Conservation (phyloP, 2,888 invertebrate genomes). For the Eupeodes luniger region DNA sequence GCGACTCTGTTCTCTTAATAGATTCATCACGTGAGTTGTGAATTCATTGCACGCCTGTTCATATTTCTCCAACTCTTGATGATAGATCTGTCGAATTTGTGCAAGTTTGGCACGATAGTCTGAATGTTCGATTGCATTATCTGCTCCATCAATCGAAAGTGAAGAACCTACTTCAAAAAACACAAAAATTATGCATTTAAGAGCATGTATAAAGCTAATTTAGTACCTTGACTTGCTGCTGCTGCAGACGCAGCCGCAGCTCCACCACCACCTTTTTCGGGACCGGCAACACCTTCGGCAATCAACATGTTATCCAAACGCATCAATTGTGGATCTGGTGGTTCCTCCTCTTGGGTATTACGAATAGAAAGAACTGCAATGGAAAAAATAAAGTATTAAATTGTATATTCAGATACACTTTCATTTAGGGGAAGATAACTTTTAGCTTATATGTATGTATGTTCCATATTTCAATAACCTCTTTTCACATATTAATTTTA, state of each 20-base stretch:
- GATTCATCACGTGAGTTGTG: constrained; percentile 99
- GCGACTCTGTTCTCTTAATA: constrained; percentile 97
- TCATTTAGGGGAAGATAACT: too few species aligned
- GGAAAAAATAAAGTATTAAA: background rate
- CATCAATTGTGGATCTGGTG: constrained; percentile 99
- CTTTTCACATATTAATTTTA: too few species aligned
- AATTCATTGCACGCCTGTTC: constrained; percentile 99
- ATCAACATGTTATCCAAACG: constrained; percentile 99
- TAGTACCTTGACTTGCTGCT: constrained; percentile 90
- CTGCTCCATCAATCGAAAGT: constrained; percentile 86
- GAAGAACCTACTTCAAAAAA: constrained; percentile 80
- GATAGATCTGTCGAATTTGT: constrained; percentile 99
- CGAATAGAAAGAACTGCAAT: constrained; percentile 93
- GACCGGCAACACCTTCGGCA: constrained; percentile 98
- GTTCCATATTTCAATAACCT: too few species aligned
- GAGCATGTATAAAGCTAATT: constrained; percentile 4
- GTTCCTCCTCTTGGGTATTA: constrained; percentile 99
- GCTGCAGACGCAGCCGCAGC: constrained; percentile 95
- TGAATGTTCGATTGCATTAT: constrained; percentile 99
- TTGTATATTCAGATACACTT: too few species aligned
- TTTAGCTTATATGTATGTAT: too few species aligned
- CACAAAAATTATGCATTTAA: constrained; percentile 43
- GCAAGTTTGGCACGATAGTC: constrained; percentile 99
- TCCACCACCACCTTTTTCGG: constrained; percentile 95
- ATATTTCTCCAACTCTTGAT: constrained; percentile 99